Conservation (phyloP, 1,140 invertebrate genomes). For the Lasaia peninsularis region DNA sequence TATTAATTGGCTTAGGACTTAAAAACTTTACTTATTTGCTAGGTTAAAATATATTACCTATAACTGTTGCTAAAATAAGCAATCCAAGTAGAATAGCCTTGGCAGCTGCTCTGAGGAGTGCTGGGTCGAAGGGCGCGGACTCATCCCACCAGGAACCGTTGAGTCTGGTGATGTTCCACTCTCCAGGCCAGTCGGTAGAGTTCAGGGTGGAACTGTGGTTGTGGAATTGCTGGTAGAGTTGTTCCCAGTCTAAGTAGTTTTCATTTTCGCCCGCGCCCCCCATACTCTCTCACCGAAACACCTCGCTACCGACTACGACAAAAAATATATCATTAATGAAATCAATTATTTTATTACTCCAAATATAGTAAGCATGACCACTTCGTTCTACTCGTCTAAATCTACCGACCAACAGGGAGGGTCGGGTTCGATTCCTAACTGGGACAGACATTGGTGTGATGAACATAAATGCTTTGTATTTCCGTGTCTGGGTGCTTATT, state of each 20-base stretch:
- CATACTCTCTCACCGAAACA: constrained; percentile 61
- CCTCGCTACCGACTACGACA: constrained; percentile 39
- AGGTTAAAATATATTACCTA: constrained; percentile 41
- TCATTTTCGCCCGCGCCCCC: constrained; percentile 64
- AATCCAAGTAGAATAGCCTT: constrained; percentile 70
- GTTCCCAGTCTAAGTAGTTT: constrained; percentile 60
- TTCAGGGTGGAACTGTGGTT: constrained; percentile 53
- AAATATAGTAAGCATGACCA: no score
- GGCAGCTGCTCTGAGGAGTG: constrained; percentile 58
- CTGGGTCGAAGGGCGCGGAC: constrained; percentile 62
- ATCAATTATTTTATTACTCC: background rate
- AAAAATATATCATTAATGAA: background rate
- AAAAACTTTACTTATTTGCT: no score
- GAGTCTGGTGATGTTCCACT: constrained; percentile 47
- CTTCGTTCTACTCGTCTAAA: no score
- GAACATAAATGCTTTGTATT: no score
- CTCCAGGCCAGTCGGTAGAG: constrained; percentile 43
- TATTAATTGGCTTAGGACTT: no score
- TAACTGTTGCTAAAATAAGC: constrained; percentile 71
- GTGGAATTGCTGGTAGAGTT: constrained; percentile 44
- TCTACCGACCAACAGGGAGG: no score
- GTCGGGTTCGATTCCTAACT: no score
- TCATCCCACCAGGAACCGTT: constrained; percentile 54
- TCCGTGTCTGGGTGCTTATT: no score
- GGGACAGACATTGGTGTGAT: no score